Conservation (phyloP, 2,113 vertebrate species). For the Microtus oregoni region DNA sequence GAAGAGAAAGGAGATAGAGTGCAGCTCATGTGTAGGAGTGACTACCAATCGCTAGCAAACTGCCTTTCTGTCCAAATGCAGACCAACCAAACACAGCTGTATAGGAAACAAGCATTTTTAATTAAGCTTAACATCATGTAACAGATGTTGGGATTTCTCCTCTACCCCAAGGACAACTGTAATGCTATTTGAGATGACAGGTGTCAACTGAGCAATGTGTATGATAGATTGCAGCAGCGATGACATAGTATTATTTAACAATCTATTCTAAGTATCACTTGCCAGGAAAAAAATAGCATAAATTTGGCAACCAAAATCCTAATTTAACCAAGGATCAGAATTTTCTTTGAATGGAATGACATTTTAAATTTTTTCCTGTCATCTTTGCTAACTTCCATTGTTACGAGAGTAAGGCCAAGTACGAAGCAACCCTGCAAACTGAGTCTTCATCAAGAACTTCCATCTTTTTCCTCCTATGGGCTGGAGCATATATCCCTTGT, state of each 20-base stretch:
- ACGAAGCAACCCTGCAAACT: neutral
- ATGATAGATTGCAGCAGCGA: conserved; percentile 55
- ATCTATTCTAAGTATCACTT: conserved; percentile 47
- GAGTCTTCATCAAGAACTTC: neutral
- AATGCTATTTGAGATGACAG: conserved; percentile 46
- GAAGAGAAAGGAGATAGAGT: neutral
- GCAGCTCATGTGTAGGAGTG: neutral
- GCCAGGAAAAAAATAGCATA: neutral
- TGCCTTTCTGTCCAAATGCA: neutral
- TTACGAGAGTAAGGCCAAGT: neutral
- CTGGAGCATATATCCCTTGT: neutral
- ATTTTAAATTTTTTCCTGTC: neutral
- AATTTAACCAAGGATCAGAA: neutral
- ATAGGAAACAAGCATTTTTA: conserved; percentile 24
- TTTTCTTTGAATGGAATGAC: conserved; percentile 1
- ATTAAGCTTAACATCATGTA: conserved; percentile 59
- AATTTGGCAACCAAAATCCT: conserved; percentile 15
- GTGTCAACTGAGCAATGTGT: conserved; percentile 39
- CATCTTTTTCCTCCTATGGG: too few species aligned
- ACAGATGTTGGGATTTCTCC: conserved; percentile 52
- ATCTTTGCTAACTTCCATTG: neutral
- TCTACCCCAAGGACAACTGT: neutral
- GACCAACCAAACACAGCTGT: conserved; percentile 20
- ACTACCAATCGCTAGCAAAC: neutral
- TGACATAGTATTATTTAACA: conserved; percentile 41